Base-by-base conservation (phyloP, 2,113 vertebrate species). In the Scalopus aquaticus region DNA sequence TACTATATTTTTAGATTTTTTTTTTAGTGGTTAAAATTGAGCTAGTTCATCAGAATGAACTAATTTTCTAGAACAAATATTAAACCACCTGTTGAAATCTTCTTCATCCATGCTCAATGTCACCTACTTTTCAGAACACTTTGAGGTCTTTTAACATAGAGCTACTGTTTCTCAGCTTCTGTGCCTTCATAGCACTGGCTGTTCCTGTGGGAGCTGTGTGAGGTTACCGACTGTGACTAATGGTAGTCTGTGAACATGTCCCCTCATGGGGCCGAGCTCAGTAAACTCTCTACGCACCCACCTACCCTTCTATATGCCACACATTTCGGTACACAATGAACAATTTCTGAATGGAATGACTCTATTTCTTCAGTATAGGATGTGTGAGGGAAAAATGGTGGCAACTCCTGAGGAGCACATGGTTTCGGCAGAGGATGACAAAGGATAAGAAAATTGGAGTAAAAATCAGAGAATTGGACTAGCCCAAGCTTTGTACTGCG, bases 1-100 rank as follows among this genome's bases (percentile, higher is more conserved):
- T 37, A 46, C 42, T 64, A 0, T 87, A 70, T 76, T 94, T 94
- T 92, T 64, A 80, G 39, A 39, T 78, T 1, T 28, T 35, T 8
- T 42, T 91, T 88, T 80, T 72, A 76, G 22, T 69, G 56, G n/a
- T 39, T 83, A 77, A 94, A 95, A 83, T 30, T 20, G 51, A 73
- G 54, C 54, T 74, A 9, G 4, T 83, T 74, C 72, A 35, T 56
- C 60, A 95, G 77, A 88, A 84, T 92, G 42, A 90, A 69, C 3
- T 28, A 80, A 46, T 85, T 76, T 26, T 74, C 24, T 32, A 89
- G 58, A 82, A 74, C 70, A 73, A 95, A 90, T 20, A 92, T 30
- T 37, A 92, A 72, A 54, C 12, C 19, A 88, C 9, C 60, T 92
- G 28, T 51, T 37, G 19, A 64, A 93, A 72, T 46, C 60, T 65